Evolutionary conservation across 2,797 vertebrate species (phyloP).

Genomic region (Lutra lutra): DNA sequence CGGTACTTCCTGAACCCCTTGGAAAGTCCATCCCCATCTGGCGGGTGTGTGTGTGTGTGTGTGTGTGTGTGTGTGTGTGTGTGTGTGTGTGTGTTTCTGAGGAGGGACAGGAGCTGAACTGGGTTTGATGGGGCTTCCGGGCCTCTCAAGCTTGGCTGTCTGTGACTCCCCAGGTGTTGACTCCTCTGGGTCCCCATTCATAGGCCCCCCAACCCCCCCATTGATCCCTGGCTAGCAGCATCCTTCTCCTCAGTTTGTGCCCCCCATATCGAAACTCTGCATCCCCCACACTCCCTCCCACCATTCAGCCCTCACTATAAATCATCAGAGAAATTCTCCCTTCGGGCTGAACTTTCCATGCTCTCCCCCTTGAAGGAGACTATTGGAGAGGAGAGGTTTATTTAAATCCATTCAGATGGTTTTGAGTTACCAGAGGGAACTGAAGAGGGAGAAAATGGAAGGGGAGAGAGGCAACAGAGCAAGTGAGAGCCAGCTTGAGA

Average conservation of each 20-base stretch:
- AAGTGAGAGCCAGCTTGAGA: neutral
- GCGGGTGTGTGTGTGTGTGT: neutral
- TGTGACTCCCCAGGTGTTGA: neutral
- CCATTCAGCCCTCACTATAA: neutral
- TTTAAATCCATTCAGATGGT: slow-evolving; percentile 63
- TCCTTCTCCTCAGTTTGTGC: neutral
- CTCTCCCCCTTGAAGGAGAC: slow-evolving; percentile 40
- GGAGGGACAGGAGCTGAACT: neutral
- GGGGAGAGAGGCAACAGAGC: neutral
- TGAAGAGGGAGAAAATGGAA: slow-evolving; percentile 47
- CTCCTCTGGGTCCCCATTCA: neutral
- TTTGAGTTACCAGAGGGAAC: slow-evolving; percentile 68
- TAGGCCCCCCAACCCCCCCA: no score
- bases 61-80: neutral
- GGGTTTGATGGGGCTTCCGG: neutral
- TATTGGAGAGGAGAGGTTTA: slow-evolving; percentile 61
- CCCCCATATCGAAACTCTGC: neutral
- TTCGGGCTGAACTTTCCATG: slow-evolving; percentile 43
- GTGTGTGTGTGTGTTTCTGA: neutral
- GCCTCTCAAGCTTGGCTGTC: neutral
- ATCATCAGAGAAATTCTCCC: slow-evolving; percentile 26
- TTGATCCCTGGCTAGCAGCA: neutral
- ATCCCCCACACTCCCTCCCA: neutral
- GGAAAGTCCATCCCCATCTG: neutral
- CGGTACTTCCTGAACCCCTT: neutral